Base-by-base conservation (phyloP, 1,140 invertebrate species). In the Trichonephila clavata region DNA sequence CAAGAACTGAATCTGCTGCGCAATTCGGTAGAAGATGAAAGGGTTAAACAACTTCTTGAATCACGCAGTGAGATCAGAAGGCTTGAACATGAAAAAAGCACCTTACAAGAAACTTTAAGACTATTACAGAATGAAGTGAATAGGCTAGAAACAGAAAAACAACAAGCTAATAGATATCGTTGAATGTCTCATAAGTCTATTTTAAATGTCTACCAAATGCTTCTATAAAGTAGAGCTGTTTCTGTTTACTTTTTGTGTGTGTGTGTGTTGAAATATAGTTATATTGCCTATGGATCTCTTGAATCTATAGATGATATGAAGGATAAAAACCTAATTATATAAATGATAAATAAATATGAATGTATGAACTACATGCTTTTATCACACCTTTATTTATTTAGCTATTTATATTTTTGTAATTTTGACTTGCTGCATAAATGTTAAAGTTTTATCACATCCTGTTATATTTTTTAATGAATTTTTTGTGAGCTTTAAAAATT, bases 61-160 rank as follows among this genome's bases (percentile, higher is more conserved):
- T 88, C 90, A n/a, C 61, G 80, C 18, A 86, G 88, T 65, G 94
- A 94, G 16, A 84, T 92, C 27, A 24, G 80, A 43, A 92, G 94
- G 43, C 84, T 94, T 21, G 90, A 94, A 61, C 89, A 83, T 63
- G 94, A 94, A 60, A 94, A 94, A 43, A 89, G 20, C 7, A 86
- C 90, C 21, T 71, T 94, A 21, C 86, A 90, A 50, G 94, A 94
- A n/a, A 94, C 94, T 24, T 84, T 94, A 77, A 84, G 71, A 24
- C 2, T 94, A 61, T 27, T 94, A 21, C 94, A 94, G 60, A 86
- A 81, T 18, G 94, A 94, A 84, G 63, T 94, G 13, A 92, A 80
- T 24, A 81, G 81, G 20, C 60, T 89, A 86, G 90, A 94, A 89
- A 81, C 27, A 32, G 93, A 94, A 80, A 94, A 86, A 77, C 88